These are phyloP conservation scores for Sinocyclocheilus grahami DNA, from an alignment of 2,113 vertebrate species.

Conservation along the genomic window DNA sequence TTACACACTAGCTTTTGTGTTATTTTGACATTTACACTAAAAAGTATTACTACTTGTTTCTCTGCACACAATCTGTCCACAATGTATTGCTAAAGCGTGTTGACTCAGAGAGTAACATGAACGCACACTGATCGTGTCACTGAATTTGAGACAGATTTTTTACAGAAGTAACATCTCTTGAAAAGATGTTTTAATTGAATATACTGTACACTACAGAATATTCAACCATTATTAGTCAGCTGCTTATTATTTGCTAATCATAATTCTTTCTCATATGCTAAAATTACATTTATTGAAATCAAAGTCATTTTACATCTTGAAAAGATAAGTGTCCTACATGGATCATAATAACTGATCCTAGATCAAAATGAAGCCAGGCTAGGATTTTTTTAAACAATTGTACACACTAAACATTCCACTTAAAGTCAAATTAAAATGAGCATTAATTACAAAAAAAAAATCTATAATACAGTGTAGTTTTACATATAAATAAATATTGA, in stretches of 20 bases:
- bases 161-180: background rate
- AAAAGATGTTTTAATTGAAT: background rate
- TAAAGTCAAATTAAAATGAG: background rate
- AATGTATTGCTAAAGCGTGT: conserved; percentile 8
- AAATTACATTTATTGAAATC: background rate
- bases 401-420: conserved; percentile 9
- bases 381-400: background rate
- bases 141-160: background rate
- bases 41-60: conserved; percentile 50
- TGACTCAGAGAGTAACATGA: background rate
- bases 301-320: background rate
- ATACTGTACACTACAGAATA: background rate
- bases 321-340: background rate
- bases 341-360: background rate
- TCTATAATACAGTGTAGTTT: conserved; percentile 9
- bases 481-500: conserved; percentile 36
- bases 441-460: background rate
- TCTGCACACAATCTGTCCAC: conserved; percentile 43
- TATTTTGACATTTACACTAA: conserved; percentile 61
- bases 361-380: background rate
- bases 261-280: background rate
- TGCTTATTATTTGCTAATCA: background rate
- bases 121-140: background rate
- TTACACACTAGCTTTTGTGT: background rate
- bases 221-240: background rate